Conservation (phyloP, 2,113 vertebrate species). For the Camarhynchus parvulus region DNA sequence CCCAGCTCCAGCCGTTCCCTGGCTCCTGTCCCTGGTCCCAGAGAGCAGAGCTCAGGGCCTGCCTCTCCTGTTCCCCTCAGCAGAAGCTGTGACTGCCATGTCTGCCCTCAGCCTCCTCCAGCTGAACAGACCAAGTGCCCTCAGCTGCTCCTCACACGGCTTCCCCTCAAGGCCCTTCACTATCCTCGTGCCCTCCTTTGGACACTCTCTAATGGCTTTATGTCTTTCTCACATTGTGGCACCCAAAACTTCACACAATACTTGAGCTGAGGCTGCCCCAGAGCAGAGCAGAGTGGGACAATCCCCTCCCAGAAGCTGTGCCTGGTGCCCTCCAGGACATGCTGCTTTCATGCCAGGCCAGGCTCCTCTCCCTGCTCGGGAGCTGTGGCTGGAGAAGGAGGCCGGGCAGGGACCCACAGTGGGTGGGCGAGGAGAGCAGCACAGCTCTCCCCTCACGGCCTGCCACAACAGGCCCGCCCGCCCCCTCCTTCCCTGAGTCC, state of each 20-base stretch:
- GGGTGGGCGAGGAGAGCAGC: fast-evolving
- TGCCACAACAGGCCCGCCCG: background rate
- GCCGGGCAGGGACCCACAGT: background rate
- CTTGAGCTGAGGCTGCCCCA: background rate
- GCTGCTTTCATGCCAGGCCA: background rate
- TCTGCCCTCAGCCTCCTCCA: background rate
- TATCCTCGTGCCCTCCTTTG: background rate
- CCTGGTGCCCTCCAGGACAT: background rate
- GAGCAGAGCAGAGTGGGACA: fast-evolving
- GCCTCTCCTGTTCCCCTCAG: background rate
- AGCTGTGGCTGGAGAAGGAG: background rate
- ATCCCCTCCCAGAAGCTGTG: background rate
- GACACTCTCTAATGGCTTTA: fast-evolving
- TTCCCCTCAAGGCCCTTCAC: background rate
- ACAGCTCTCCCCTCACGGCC: background rate
- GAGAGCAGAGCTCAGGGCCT: background rate
- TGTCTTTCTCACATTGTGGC: background rate
- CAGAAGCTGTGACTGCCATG: background rate
- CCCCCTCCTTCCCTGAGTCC: background rate
- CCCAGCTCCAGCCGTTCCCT: background rate
- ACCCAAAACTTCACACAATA: background rate
- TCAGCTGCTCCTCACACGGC: background rate
- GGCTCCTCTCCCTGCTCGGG: background rate
- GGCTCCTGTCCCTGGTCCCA: background rate
- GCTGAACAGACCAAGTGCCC: background rate